Evolutionary conservation across 2,888 invertebrate genomes (phyloP).

Genomic region (Himalopsyche japonica): DNA sequence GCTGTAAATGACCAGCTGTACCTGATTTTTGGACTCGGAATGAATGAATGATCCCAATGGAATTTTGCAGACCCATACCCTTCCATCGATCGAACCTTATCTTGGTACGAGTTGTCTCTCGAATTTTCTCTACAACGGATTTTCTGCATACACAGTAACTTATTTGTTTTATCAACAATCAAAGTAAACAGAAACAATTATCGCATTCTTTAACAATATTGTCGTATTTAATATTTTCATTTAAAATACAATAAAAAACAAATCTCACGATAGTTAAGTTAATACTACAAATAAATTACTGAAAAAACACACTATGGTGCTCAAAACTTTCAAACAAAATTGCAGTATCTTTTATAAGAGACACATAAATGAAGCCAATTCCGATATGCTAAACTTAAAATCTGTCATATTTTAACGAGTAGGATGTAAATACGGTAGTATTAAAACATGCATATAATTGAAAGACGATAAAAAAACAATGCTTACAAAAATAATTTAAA

Average conservation of each 20-base stretch:
- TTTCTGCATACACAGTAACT: not conserved
- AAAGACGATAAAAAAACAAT: no score
- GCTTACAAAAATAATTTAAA: no score
- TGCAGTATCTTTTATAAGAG: not conserved
- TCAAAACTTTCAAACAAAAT: not conserved
- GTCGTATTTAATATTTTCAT: no score
- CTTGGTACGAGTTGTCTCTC: not conserved
- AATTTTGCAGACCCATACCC: not conserved
- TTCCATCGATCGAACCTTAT: not conserved
- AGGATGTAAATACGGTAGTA: no score
- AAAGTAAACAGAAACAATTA: no score
- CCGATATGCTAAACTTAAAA: not conserved
- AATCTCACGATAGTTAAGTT: not conserved
- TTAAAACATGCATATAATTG: no score
- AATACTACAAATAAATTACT: not conserved
- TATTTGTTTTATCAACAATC: not conserved
- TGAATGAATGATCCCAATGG: slow-evolving; percentile 34
- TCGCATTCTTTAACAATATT: no score
- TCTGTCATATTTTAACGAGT: not conserved
- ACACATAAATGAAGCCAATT: not conserved
- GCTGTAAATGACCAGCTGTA: slow-evolving; percentile 37
- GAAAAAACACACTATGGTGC: not conserved
- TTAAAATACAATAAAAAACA: no score
- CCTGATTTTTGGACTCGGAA: slow-evolving; percentile 23
- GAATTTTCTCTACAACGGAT: not conserved